Conservation (phyloP, 1,140 invertebrate species). For the Pseudobourletiella spinata region DNA sequence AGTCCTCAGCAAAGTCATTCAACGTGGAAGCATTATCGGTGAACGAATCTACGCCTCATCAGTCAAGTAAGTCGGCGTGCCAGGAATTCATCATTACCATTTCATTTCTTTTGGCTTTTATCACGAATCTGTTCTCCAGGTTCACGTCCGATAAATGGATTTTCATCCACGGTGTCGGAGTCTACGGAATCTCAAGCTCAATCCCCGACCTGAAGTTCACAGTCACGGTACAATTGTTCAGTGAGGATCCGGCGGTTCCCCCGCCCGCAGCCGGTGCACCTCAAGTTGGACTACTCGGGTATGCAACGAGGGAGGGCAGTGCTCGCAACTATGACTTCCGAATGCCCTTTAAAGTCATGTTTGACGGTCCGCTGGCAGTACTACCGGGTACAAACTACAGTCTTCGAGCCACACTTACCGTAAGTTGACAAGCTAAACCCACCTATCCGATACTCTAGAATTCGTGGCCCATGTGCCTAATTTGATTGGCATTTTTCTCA, state of each 20-base stretch:
- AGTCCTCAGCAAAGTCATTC: constrained; percentile 32
- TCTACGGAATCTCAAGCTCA: constrained; percentile 29
- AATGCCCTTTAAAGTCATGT: constrained; percentile 33
- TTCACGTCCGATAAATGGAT: constrained; percentile 30
- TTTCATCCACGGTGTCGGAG: constrained; percentile 32
- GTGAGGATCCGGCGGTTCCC: not conserved
- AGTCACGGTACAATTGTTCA: constrained; percentile 20
- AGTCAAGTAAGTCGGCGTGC: too few relatives aligned
- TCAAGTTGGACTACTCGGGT: too few relatives aligned
- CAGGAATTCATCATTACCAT: too few relatives aligned
- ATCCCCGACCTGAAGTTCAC: constrained; percentile 25
- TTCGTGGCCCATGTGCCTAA: not conserved
- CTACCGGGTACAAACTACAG: constrained; percentile 25
- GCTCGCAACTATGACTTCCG: constrained; percentile 33
- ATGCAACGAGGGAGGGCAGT: constrained; percentile 19
- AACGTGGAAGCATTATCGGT: too few relatives aligned
- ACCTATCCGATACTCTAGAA: too few relatives aligned
- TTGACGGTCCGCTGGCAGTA: constrained; percentile 30
- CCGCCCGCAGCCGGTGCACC: too few relatives aligned
- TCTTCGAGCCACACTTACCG: constrained; percentile 21
- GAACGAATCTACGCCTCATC: too few relatives aligned
- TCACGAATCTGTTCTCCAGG: constrained; percentile 4
- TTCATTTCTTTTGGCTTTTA: not conserved
- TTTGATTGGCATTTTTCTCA: not conserved
- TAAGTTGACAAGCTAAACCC: too few relatives aligned